Evolutionary conservation across 2,113 vertebrate genomes (phyloP), one percentile per base, ranked within the genome.

Genomic region (Pleuronectes platessa): DNA sequence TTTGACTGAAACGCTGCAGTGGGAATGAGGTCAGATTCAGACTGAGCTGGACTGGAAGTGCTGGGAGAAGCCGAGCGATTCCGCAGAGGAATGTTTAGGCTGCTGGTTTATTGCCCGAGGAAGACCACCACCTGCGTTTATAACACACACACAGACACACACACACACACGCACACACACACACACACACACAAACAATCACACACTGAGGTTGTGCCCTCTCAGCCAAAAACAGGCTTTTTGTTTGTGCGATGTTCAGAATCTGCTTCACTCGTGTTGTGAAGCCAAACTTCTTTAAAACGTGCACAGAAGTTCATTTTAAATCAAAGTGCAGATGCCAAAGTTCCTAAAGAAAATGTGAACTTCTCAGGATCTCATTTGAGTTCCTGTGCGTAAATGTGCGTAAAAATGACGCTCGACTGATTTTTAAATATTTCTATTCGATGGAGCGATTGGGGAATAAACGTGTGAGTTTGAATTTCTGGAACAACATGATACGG

Each of bases 111-210:
- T 70, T 58, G 74, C 60, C 64, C 68, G 54, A 23, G 58, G 81
- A 85, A 31, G 86, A 85, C 85, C 88, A 88, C 84, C 88, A 83
- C 86, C 80, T 85, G 85, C 18, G 80, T 63, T 83, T 76, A 64
- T 58, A 68, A 26, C 15, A 45, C 23, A 14, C 18, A n/a, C 18
- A 20, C 8, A 12, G 1, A 12, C 23, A n/a, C 24, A 31, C 26
- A 35, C 26, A 31, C 23, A 31, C 26, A 54, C 18, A 61, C 45
- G 26, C 21, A 45, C 23, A 13, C 17, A n/a, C 5, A 14, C 24
- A 31, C 20, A 35, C 26, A 31, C 24, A 21, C 27, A 37, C 18
- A 61, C 24, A 31, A 1, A 31, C 31, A 31, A 7, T 31, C 31
- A 31, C 31, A 61, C 27, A 31, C 31, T 31, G 31, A 37, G 71